Conservation (phyloP, 2,888 invertebrate genomes). For the Mimas tiliae region DNA sequence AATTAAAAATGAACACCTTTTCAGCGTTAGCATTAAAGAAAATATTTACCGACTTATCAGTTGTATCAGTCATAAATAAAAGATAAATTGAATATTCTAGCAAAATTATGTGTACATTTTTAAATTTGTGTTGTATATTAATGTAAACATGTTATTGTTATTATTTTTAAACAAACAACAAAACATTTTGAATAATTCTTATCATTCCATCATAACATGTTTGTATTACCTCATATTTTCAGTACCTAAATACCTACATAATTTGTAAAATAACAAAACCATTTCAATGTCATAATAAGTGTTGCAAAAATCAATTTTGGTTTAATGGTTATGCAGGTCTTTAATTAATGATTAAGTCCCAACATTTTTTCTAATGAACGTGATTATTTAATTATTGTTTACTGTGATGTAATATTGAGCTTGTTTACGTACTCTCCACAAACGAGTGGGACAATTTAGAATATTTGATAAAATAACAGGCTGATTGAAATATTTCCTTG, state of each 20-base stretch:
- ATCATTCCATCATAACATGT: background rate
- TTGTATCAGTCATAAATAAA: too few relatives aligned
- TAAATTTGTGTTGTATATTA: too few relatives aligned
- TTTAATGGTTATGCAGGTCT: background rate
- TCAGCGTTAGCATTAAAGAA: too few relatives aligned
- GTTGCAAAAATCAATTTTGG: background rate
- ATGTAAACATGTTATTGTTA: background rate
- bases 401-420: background rate
- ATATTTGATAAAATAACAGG: background rate
- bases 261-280: background rate
- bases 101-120: too few relatives aligned
- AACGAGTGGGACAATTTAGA: background rate
- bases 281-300: background rate
- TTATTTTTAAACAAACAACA: background rate
- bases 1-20: too few relatives aligned
- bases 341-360: background rate
- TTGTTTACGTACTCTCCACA: background rate
- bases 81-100: too few relatives aligned
- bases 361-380: background rate
- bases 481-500: slow-evolving; percentile 8
- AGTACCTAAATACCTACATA: too few relatives aligned
- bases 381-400: background rate
- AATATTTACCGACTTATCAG: too few relatives aligned
- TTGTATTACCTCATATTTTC: background rate
- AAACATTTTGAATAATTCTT: background rate